A percentile compares a stretch with the other conserved stretches of the same genome.
phyloP scores from a whole-genome alignment of 2,888 invertebrate genomes.

The Eristalis arbustorum region DNA sequence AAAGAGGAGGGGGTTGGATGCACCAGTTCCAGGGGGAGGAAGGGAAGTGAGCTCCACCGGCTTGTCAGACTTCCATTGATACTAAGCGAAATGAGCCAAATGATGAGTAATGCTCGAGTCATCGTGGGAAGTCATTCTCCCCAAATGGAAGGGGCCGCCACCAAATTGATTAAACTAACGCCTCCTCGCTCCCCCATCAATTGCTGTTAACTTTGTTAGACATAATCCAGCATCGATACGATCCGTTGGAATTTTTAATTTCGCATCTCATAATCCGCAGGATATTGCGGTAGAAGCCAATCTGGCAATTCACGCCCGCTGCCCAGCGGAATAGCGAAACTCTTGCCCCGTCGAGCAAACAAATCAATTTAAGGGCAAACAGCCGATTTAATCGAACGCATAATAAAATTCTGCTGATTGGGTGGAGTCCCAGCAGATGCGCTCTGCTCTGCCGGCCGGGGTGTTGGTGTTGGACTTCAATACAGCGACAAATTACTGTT shows the following conservation, averaged over 20 bases:
- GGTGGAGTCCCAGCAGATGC: background rate
- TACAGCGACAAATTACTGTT: background rate
- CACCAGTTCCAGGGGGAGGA: background rate
- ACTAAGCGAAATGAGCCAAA: no score
- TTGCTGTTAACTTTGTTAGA: background rate
- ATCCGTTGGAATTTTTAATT: constrained; percentile 1
- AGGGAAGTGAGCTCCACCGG: no score
- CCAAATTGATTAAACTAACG: background rate
- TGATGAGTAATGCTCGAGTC: no score
- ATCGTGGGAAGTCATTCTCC: no score
- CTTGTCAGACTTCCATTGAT: no score
- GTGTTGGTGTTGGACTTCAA: no score
- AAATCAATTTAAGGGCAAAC: constrained; percentile 12
- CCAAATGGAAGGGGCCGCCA: background rate
- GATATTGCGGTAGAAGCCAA: background rate
- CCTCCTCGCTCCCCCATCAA: background rate
- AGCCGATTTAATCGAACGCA: background rate
- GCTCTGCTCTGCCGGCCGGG: no score
- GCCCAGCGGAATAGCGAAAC: background rate
- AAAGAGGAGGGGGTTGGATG: background rate
- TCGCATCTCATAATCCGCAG: background rate
- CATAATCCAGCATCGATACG: background rate
- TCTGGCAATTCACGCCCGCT: background rate
- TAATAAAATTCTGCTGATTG: background rate
- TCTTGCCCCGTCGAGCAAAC: background rate